Evolutionary conservation across 2,797 vertebrate genomes (phyloP).

Genomic region (Acestrorhynchus altus): DNA sequence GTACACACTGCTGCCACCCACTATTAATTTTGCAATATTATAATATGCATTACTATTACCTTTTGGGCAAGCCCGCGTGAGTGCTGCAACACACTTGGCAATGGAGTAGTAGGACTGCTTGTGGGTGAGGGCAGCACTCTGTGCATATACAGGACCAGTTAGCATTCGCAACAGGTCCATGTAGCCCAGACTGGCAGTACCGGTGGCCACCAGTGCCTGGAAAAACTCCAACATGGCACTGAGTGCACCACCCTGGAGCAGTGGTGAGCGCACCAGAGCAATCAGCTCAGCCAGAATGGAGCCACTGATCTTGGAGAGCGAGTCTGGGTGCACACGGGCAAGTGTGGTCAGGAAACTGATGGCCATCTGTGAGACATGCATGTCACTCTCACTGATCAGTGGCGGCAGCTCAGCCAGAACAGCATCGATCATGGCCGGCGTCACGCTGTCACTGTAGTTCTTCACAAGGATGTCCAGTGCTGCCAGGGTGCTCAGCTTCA

Average conservation of each 20-base stretch:
- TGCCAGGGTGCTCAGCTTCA: conserved; percentile 95
- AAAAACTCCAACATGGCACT: conserved; percentile 98
- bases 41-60: not conserved
- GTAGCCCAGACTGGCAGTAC: conserved; percentile 91
- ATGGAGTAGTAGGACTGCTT: conserved; percentile 99
- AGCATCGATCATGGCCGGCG: conserved; percentile 96
- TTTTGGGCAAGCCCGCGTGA: conserved; percentile 92
- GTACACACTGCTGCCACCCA: too few species aligned
- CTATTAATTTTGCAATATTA: too few species aligned
- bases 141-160: conserved; percentile 95
- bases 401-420: conserved; percentile 96
- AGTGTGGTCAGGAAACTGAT: conserved; percentile 97
- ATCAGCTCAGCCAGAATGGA: conserved; percentile 97
- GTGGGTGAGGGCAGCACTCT: conserved; percentile 93
- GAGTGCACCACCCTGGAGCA: conserved; percentile 96
- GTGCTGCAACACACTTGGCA: conserved; percentile 97
- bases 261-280: conserved; percentile 91
- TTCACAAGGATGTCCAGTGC: conserved; percentile 95
- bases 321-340: conserved; percentile 96
- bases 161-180: conserved; percentile 98
- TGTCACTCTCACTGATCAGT: conserved; percentile 97
- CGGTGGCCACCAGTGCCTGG: conserved; percentile 93
- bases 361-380: conserved; percentile 99
- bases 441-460: conserved; percentile 91
- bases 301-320: conserved; percentile 92